Percentiles rank a stretch among this genome's conserved stretches.
Evolutionary conservation across 2,888 invertebrate genomes (phyloP).

Genomic region (Raillietiella orientalis): DNA sequence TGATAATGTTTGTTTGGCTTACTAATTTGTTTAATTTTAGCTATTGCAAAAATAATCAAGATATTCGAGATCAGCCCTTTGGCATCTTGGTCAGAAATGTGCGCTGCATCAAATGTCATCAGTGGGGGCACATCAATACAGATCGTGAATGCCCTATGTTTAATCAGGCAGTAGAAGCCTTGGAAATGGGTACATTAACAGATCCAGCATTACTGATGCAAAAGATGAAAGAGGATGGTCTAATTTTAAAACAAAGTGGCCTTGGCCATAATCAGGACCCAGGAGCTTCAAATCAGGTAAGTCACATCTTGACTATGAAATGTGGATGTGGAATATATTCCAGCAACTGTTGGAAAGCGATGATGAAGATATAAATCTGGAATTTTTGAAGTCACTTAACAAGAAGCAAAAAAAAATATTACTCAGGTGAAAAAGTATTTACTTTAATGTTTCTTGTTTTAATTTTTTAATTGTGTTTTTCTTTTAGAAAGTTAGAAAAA

Average conservation of each 20-base stretch:
- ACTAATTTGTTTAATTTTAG: too few species aligned
- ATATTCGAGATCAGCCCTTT: slow-evolving; percentile 92
- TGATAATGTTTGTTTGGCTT: too few species aligned
- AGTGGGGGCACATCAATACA: slow-evolving; percentile 96
- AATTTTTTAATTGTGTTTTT: neutral
- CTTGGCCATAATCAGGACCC: slow-evolving; percentile 16
- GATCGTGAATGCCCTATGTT: slow-evolving; percentile 89
- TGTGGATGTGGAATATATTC: neutral
- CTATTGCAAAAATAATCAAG: slow-evolving; percentile 88
- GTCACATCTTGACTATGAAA: neutral
- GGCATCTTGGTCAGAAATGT: slow-evolving; percentile 92
- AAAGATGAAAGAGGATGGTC: slow-evolving; percentile 58
- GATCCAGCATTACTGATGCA: slow-evolving; percentile 41
- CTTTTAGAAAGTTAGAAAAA: slow-evolving; percentile 7
- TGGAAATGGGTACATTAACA: slow-evolving; percentile 12
- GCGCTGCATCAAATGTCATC: slow-evolving; percentile 91
- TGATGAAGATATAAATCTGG: slow-evolving; percentile 28
- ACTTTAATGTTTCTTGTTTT: slow-evolving; percentile 5
- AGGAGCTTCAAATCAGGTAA: slow-evolving; percentile 11
- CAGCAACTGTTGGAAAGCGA: slow-evolving; percentile 10
- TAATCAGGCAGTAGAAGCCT: slow-evolving; percentile 32
- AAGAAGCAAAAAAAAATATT: slow-evolving; percentile 67
- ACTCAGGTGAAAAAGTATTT: slow-evolving; percentile 25
- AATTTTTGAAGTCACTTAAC: slow-evolving; percentile 43
- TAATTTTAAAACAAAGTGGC: slow-evolving; percentile 42